Conservation (phyloP, 1,140 invertebrate species). For the Helicoverpa armigera region DNA sequence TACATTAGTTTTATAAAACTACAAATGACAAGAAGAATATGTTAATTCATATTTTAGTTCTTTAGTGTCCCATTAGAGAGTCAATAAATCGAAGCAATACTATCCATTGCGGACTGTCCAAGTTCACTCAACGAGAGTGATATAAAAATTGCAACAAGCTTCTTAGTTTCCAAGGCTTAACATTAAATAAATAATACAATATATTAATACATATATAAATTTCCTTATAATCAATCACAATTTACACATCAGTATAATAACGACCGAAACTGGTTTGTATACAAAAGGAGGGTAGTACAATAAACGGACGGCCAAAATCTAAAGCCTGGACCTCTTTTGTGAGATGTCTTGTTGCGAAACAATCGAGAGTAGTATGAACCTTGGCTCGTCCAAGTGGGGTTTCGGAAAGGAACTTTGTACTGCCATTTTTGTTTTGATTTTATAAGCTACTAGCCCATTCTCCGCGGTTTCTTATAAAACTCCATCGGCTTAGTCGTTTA, state of each 20-base stretch:
- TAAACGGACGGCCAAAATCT: neutral
- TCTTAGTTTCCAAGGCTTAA: neutral
- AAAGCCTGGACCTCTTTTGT: slow-evolving; percentile 24
- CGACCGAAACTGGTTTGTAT: slow-evolving; percentile 2
- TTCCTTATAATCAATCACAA: neutral
- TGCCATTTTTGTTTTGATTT: neutral
- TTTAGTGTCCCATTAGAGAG: too few species aligned
- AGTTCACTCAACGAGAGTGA: too few species aligned
- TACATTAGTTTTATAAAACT: too few species aligned
- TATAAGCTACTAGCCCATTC: too few species aligned
- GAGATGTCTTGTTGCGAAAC: slow-evolving; percentile 17
- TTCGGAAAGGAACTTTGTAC: neutral
- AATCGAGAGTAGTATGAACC: neutral
- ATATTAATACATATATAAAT: too few species aligned
- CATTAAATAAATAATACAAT: too few species aligned
- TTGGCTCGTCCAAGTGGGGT: neutral
- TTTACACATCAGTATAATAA: slow-evolving; percentile 2
- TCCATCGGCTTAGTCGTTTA: too few species aligned
- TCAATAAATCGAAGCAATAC: too few species aligned
- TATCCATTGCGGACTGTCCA: too few species aligned
- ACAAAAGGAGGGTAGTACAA: slow-evolving; percentile 35
- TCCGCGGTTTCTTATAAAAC: too few species aligned
- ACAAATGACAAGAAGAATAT: too few species aligned
- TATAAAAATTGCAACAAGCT: neutral
- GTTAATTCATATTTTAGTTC: too few species aligned